Percentiles rank a stretch among this genome's conserved stretches.
Conservation (phyloP, 2,888 invertebrate genomes). For the Drosophila quinaria region DNA sequence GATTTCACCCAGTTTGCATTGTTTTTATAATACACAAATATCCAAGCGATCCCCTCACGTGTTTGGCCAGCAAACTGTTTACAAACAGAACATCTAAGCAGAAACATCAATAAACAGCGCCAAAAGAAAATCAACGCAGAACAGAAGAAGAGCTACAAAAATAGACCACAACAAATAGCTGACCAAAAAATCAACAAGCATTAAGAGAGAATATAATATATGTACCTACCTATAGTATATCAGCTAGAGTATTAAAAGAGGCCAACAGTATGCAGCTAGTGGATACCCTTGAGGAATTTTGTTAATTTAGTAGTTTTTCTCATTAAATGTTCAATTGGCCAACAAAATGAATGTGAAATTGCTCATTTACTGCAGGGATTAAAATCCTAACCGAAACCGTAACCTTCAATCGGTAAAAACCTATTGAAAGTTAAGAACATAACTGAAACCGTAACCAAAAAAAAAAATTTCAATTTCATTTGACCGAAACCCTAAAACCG, state of each 20-base stretch:
- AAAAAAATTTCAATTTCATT: no score
- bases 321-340: conserved; percentile 5
- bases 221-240: conserved; percentile 2
- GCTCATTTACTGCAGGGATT: no score
- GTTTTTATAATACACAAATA: neutral
- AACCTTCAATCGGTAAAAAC: no score
- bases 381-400: no score
- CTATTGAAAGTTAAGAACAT: no score
- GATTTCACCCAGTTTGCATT: conserved; percentile 11
- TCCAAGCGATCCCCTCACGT: conserved; percentile 36
- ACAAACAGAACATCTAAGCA: conserved; percentile 62
- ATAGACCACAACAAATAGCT: conserved; percentile 56
- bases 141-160: conserved; percentile 46
- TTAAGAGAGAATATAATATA: conserved; percentile 24
- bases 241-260: conserved; percentile 31
- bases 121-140: conserved; percentile 4
- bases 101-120: conserved; percentile 55
- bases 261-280: neutral
- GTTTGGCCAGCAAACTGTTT: conserved; percentile 63
- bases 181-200: conserved; percentile 29
- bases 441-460: no score
- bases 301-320: neutral
- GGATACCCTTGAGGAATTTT: conserved; percentile 39
- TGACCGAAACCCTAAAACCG: no score
- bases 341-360: neutral